These are phyloP conservation scores for Anguilla megastoma DNA, from an alignment of 2,797 vertebrate genomes.

Conservation along the genomic window DNA sequence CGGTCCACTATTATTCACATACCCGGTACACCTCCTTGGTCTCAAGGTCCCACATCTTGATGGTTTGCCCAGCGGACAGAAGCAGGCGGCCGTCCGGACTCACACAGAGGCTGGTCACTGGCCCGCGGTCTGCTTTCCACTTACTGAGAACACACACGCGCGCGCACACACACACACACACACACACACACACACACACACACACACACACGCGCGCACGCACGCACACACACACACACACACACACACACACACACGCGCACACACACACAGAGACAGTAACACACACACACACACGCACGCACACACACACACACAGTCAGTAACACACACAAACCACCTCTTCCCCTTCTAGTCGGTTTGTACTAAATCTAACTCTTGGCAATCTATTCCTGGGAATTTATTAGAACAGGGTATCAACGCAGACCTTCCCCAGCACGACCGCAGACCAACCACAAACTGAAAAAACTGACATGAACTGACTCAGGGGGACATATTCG, in stretches of 20 bases:
- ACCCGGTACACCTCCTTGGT: conserved; percentile 97
- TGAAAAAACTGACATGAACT: background rate
- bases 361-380: background rate
- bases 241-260: no score
- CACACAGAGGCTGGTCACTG: conserved; percentile 87
- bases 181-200: background rate
- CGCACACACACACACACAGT: background rate
- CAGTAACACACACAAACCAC: background rate
- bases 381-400: background rate
- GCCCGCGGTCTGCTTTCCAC: conserved; percentile 93
- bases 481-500: background rate
- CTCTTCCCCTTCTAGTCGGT: background rate
- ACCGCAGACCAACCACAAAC: background rate
- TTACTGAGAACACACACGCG: conserved; percentile 71
- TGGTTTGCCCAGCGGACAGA: conserved; percentile 90
- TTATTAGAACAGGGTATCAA: background rate
- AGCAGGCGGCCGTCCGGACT: conserved; percentile 96
- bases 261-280: no score
- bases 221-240: background rate
- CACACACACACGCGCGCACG: no score
- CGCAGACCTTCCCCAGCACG: background rate
- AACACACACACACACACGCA: no score
- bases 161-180: background rate
- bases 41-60: conserved; percentile 98
- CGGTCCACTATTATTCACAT: conserved; percentile 54